Evolutionary conservation across 2,113 vertebrate genomes (phyloP).

Genomic region (Melanostigma gelatinosum): DNA sequence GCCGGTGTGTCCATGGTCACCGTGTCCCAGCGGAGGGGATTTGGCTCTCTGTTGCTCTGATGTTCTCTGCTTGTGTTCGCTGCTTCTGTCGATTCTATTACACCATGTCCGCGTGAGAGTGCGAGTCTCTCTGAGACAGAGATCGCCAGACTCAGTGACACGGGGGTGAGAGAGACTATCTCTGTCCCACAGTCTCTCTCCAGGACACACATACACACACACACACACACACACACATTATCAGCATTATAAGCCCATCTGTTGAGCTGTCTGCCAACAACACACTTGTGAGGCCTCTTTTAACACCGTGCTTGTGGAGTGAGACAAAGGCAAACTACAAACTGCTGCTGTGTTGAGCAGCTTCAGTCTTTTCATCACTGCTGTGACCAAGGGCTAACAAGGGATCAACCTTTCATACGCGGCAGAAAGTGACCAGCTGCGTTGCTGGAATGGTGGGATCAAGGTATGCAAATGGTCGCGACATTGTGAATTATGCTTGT

Average conservation of each 20-base stretch:
- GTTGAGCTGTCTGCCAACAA: constrained; percentile 43
- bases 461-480: constrained; percentile 2
- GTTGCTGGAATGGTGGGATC: constrained; percentile 25
- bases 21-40: constrained; percentile 57
- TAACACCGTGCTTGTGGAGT: constrained; percentile 28
- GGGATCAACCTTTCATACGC: constrained; percentile 5
- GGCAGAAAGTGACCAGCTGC: background rate
- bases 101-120: constrained; percentile 31
- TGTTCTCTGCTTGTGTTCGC: constrained; percentile 69
- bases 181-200: background rate
- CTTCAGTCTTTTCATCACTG: constrained; percentile 31
- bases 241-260: constrained; percentile 62
- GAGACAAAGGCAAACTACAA: constrained; percentile 35
- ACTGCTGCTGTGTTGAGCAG: constrained; percentile 1
- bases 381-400: constrained; percentile 34
- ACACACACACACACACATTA: constrained; percentile 18
- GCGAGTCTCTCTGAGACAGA: constrained; percentile 28
- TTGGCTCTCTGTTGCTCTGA: constrained; percentile 63
- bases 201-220: constrained; percentile 17
- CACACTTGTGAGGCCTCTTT: constrained; percentile 44
- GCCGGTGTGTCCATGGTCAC: constrained; percentile 64
- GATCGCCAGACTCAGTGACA: constrained; percentile 25
- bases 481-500: background rate
- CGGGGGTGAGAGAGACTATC: constrained; percentile 14
- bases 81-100: constrained; percentile 55